phyloP scores from a whole-genome alignment of 2,888 invertebrate species.

The Phanerotoma sp. region DNA sequence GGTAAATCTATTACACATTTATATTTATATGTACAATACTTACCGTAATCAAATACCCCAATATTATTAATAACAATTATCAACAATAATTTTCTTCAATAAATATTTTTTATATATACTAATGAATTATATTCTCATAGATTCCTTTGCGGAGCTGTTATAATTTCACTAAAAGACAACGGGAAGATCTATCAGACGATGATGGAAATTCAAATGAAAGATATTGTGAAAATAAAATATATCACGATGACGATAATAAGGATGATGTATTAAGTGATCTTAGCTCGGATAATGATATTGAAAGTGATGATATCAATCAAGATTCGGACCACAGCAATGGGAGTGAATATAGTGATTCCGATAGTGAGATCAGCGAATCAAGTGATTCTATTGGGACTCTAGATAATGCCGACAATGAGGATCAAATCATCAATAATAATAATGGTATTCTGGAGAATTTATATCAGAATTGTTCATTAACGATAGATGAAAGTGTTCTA shows the following conservation, averaged over 20 bases:
- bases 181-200: neutral
- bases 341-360: neutral
- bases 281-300: neutral
- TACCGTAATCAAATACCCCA: neutral
- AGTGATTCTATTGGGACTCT: neutral
- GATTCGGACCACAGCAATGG: neutral
- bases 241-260: neutral
- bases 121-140: neutral
- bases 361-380: neutral
- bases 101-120: neutral
- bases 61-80: neutral
- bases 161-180: neutral
- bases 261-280: neutral
- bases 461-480: slow-evolving; percentile 21
- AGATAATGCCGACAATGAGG: neutral
- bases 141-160: neutral
- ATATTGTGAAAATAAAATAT: neutral
- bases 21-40: neutral
- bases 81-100: neutral
- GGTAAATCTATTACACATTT: neutral
- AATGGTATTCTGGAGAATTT: neutral
- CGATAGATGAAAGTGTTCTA: slow-evolving; percentile 13
- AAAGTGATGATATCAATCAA: neutral
- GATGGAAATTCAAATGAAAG: neutral
- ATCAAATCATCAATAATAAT: neutral